These are phyloP conservation scores for Genyomyrus donnyi DNA, from an alignment of 2,113 vertebrate species.

Conservation along the genomic window DNA sequence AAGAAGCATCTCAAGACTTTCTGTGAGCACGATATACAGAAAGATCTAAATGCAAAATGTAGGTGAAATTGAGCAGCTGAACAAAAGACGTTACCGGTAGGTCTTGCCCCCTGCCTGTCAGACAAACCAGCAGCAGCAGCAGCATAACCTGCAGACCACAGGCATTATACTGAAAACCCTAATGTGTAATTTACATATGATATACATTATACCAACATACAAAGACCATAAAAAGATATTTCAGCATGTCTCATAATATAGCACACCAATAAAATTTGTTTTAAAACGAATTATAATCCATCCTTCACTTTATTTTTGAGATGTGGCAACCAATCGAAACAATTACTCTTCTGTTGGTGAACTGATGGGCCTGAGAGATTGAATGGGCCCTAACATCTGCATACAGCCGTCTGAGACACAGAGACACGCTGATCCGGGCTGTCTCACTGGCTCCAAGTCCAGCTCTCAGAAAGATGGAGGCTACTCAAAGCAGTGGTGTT, in stretches of 20 bases:
- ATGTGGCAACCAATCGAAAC: background rate
- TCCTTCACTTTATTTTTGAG: background rate
- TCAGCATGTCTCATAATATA: background rate
- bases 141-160: slow-evolving; percentile 40
- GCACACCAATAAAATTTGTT: background rate
- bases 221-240: background rate
- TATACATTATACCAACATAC: background rate
- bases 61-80: background rate
- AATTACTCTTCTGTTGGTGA: background rate
- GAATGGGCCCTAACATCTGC: background rate
- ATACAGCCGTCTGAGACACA: background rate
- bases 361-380: background rate
- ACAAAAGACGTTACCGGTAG: slow-evolving; percentile 31
- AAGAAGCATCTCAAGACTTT: background rate
- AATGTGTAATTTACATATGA: background rate
- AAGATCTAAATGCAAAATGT: background rate
- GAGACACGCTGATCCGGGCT: background rate
- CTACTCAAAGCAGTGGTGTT: background rate
- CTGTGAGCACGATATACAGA: background rate
- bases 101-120: slow-evolving; percentile 36
- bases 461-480: background rate
- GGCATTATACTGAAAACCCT: background rate
- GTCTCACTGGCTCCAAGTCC: background rate
- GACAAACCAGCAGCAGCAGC: slow-evolving; percentile 21
- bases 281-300: background rate